Percentiles rank a stretch among this genome's conserved stretches.
Conservation (phyloP, 2,888 invertebrate genomes). For the Fragum whitleyi region DNA sequence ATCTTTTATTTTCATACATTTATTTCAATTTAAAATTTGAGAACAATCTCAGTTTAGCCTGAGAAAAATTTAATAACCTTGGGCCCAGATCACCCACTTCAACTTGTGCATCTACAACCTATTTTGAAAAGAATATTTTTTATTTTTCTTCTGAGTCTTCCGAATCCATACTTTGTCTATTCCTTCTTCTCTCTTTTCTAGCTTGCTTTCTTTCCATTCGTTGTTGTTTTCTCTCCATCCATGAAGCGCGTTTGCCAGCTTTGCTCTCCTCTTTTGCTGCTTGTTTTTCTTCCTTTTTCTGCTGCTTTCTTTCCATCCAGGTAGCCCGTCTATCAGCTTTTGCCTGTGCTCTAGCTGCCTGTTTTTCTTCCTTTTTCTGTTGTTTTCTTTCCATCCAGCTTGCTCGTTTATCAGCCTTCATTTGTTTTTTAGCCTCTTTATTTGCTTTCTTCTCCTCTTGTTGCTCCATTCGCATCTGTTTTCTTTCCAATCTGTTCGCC, state of each 20-base stretch:
- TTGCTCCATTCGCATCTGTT: background rate
- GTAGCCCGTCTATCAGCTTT: background rate
- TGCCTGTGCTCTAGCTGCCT: background rate
- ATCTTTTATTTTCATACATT: no score
- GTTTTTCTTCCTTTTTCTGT: conserved; percentile 7
- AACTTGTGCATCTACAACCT: no score
- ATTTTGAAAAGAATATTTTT: no score
- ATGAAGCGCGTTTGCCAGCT: background rate
- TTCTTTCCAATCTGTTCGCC: background rate
- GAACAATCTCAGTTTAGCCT: no score
- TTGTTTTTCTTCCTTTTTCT: conserved; percentile 6
- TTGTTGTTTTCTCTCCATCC: conserved; percentile 17
- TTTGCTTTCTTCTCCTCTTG: background rate
- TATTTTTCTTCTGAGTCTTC: background rate
- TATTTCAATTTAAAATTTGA: no score
- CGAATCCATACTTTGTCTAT: background rate
- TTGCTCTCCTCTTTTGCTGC: background rate
- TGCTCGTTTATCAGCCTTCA: background rate
- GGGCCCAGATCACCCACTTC: no score
- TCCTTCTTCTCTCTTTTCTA: background rate
- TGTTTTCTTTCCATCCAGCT: conserved; percentile 12
- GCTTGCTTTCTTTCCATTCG: background rate
- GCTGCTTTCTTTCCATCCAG: conserved; percentile 2
- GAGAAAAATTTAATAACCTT: no score
- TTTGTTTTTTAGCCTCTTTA: background rate